These are phyloP conservation scores for Leucopsar rothschildi DNA, from an alignment of 2,113 vertebrate genomes.

Conservation along the genomic window DNA sequence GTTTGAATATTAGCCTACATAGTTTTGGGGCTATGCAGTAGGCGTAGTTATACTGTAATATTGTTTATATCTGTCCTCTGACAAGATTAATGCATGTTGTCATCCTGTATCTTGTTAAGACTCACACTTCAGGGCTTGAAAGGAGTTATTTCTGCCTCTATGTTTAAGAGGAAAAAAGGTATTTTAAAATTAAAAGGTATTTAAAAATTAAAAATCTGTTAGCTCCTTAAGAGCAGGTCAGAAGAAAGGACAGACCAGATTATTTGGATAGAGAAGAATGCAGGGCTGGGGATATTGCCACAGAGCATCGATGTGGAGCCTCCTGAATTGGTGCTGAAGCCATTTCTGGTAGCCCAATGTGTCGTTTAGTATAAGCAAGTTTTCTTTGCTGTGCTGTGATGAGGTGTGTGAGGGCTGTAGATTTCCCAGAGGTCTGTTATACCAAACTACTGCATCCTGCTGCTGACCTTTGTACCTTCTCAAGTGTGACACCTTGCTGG, in stretches of 20 bases:
- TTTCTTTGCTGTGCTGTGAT: not conserved
- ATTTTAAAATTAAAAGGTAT: not conserved
- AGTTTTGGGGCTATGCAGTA: not conserved
- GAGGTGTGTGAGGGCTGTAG: not conserved
- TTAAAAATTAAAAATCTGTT: not conserved
- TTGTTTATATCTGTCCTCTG: not conserved
- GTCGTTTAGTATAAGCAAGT: not conserved
- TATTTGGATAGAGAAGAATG: not conserved
- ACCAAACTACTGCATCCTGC: rapidly evolving
- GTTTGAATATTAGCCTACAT: not conserved
- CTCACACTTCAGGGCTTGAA: not conserved
- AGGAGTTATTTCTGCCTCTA: not conserved
- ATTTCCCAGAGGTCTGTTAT: not conserved
- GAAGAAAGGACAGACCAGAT: not conserved
- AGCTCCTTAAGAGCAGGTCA: not conserved
- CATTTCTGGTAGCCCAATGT: not conserved
- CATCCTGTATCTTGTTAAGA: not conserved
- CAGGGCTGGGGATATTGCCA: not conserved
- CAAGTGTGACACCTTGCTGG: not conserved
- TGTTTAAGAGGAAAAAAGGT: not conserved
- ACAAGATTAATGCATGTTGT: not conserved
- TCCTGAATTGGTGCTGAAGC: not conserved
- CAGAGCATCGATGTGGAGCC: not conserved
- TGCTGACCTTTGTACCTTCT: not conserved
- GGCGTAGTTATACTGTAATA: not conserved